Percentiles rank a stretch among this genome's conserved stretches.
phyloP scores from a whole-genome alignment of 2,888 invertebrate species.

The Andrena hattorfiana region DNA sequence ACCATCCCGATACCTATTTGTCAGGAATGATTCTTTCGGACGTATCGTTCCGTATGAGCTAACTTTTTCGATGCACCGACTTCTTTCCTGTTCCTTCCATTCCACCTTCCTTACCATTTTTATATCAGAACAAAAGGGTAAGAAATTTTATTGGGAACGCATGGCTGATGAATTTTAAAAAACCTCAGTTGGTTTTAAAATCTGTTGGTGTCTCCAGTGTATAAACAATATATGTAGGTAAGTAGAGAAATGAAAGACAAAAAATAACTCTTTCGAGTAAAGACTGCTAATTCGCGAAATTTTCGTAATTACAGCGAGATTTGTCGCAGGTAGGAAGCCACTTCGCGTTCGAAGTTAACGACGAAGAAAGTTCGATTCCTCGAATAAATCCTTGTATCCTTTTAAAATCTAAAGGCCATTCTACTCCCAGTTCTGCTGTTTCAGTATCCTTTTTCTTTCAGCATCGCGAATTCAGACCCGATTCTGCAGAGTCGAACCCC shows the following conservation, averaged over 20 bases:
- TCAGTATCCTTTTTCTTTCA: constrained; percentile 11
- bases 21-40: constrained; percentile 15
- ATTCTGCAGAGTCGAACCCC: constrained; percentile 34
- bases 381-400: constrained; percentile 12
- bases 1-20: constrained; percentile 29
- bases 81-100: background rate
- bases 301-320: background rate
- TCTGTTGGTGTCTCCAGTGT: too few relatives aligned
- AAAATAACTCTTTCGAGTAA: too few relatives aligned
- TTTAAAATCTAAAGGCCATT: constrained; percentile 19
- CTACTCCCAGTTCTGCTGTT: background rate
- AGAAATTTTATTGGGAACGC: background rate
- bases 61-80: background rate
- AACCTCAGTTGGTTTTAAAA: too few relatives aligned
- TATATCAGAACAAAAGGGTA: background rate
- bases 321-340: background rate
- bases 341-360: background rate
- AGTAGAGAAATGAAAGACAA: too few relatives aligned
- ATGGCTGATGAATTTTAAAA: too few relatives aligned
- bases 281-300: background rate
- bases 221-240: too few relatives aligned
- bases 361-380: background rate
- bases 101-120: background rate
- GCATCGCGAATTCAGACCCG: constrained; percentile 23
- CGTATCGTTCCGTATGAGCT: constrained; percentile 4